These are phyloP conservation scores for Elaphurus davidianus DNA, from an alignment of 2,113 vertebrate genomes.

Conservation along the genomic window DNA sequence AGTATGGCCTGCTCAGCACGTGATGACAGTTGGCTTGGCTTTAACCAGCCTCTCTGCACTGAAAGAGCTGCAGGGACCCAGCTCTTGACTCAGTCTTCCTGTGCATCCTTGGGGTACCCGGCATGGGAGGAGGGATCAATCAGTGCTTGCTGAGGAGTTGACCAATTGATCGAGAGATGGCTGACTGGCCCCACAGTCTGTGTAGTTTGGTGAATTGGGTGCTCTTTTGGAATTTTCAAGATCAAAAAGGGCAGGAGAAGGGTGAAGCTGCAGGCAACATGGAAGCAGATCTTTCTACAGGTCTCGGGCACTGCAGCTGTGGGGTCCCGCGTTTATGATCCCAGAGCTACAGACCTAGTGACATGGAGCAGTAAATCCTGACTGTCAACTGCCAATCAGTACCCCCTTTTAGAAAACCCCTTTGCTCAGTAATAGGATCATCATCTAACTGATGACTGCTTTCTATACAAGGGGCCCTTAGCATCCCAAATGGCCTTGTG, in stretches of 20 bases:
- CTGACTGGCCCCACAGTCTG: not conserved
- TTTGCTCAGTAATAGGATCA: not conserved
- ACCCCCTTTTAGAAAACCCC: not conserved
- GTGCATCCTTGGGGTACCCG: not conserved
- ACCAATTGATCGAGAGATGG: accelerated
- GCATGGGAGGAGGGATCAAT: too few species aligned
- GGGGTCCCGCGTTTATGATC: too few species aligned
- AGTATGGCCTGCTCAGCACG: not conserved
- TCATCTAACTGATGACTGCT: not conserved
- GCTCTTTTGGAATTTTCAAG: not conserved
- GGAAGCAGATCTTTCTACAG: not conserved
- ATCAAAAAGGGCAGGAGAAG: not conserved
- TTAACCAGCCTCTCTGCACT: not conserved
- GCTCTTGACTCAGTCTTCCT: not conserved
- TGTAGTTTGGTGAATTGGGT: not conserved
- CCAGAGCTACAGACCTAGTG: not conserved
- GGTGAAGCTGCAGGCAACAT: accelerated
- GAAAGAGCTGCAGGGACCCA: not conserved
- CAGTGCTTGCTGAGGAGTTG: not conserved
- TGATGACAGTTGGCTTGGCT: accelerated
- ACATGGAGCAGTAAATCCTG: not conserved
- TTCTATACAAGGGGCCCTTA: not conserved
- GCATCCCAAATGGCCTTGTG: not conserved
- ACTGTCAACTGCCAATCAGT: too few species aligned
- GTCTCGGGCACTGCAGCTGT: not conserved